A percentile compares a stretch with the other conserved stretches of the same genome.
These are phyloP conservation scores for Willisornis vidua DNA, from an alignment of 2,113 vertebrate genomes.

Conservation along the genomic window DNA sequence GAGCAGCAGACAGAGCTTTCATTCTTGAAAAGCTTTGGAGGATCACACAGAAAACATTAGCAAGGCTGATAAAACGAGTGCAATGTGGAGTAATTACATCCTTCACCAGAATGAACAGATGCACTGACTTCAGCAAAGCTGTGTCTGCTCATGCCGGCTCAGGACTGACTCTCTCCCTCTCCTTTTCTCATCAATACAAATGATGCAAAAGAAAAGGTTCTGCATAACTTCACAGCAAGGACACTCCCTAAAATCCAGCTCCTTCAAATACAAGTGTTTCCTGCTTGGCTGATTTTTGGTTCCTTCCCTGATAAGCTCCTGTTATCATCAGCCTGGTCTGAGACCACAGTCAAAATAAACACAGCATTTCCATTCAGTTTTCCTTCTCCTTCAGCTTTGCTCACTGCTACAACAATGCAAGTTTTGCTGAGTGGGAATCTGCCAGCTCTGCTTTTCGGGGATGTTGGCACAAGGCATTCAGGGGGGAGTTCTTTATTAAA, in stretches of 20 bases:
- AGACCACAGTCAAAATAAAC: not conserved
- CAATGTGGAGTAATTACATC: conserved; percentile 49
- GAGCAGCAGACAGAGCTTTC: conserved; percentile 52
- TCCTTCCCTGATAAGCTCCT: not conserved
- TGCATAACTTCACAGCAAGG: not conserved
- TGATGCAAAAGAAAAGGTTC: not conserved
- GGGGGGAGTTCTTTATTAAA: conserved; percentile 6
- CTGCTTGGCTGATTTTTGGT: not conserved
- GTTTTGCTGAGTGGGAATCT: not conserved
- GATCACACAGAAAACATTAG: conserved; percentile 55
- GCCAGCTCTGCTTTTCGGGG: not conserved
- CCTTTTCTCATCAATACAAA: conserved; percentile 12
- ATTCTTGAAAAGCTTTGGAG: conserved; percentile 51
- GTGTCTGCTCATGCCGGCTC: conserved; percentile 30
- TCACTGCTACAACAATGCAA: not conserved
- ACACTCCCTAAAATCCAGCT: not conserved
- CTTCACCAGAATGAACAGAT: conserved; percentile 48
- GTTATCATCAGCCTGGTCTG: not conserved
- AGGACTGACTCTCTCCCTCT: not conserved
- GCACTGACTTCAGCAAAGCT: conserved; percentile 41
- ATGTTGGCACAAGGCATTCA: conserved; percentile 13
- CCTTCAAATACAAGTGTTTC: not conserved
- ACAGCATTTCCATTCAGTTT: not conserved
- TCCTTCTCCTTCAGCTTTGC: not conserved
- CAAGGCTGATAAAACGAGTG: conserved; percentile 50